Evolutionary conservation across 2,797 vertebrate species (phyloP).

Genomic region (Poeciliopsis presidionis): DNA sequence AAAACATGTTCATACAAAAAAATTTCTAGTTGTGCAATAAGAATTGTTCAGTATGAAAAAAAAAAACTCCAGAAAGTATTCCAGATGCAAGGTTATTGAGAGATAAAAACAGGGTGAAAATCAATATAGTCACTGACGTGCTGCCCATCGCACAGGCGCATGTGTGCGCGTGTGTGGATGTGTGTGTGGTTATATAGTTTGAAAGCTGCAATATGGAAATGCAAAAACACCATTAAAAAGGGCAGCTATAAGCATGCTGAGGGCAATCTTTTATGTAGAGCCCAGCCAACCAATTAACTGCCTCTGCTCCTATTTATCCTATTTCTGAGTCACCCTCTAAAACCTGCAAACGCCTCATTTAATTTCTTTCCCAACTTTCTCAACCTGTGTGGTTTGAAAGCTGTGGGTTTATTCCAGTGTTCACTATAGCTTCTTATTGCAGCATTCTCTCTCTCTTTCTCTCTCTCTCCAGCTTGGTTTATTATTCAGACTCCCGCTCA

Average conservation of each 20-base stretch:
- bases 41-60: conserved; percentile 2
- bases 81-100: conserved; percentile 47
- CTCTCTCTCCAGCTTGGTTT: conserved; percentile 37
- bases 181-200: conserved; percentile 30
- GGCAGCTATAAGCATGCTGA: conserved; percentile 58
- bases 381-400: conserved; percentile 31
- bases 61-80: conserved; percentile 18
- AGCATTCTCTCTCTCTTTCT: conserved; percentile 26
- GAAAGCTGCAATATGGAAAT: conserved; percentile 60
- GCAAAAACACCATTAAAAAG: conserved; percentile 58
- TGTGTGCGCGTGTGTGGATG: conserved; percentile 10
- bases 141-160: conserved; percentile 35
- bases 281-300: conserved; percentile 12
- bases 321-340: conserved; percentile 54
- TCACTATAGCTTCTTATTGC: conserved; percentile 56
- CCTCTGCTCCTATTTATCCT: conserved; percentile 40
- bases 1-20: neutral
- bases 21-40: conserved; percentile 1
- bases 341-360: conserved; percentile 54
- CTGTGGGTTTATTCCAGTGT: conserved; percentile 36
- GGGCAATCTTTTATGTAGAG: conserved; percentile 53
- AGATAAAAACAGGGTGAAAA: conserved; percentile 33
- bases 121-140: conserved; percentile 45
- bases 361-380: conserved; percentile 31
- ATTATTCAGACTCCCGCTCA: conserved; percentile 70